Conservation (phyloP, 37 sponge, comb jelly and placozoan species). For the Beroe forskalii region DNA sequence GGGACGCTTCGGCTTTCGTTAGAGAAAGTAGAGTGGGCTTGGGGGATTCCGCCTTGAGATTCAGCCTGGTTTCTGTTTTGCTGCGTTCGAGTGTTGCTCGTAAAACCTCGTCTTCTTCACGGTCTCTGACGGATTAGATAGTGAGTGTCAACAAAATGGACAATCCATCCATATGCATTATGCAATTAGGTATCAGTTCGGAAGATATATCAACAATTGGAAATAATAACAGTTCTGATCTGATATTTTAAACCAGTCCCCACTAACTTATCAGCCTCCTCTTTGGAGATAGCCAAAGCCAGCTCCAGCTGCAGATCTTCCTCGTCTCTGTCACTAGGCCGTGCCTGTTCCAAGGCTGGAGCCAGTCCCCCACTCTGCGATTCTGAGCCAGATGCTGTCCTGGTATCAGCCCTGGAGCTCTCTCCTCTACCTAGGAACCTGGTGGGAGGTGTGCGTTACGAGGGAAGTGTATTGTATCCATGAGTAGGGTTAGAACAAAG, state of each 20-base stretch:
- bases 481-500: too few relatives aligned
- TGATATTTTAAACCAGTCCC: too few relatives aligned
- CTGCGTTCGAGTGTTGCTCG: slow-evolving; percentile 76
- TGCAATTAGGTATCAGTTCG: too few relatives aligned
- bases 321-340: slow-evolving; percentile 75
- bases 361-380: background rate
- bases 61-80: slow-evolving; percentile 68
- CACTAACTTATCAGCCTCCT: slow-evolving; percentile 84
- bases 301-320: slow-evolving; percentile 94
- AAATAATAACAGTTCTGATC: too few relatives aligned
- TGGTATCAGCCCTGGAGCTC: background rate
- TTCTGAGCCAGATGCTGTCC: background rate
- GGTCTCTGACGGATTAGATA: slow-evolving; percentile 24
- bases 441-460: background rate
- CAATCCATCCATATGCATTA: background rate
- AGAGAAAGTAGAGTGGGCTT: slow-evolving; percentile 10
- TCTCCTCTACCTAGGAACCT: slow-evolving; percentile 19
- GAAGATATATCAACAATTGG: too few relatives aligned
- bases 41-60: background rate
- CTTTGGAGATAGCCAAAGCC: slow-evolving; percentile 88
- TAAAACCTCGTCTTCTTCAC: slow-evolving; percentile 80
- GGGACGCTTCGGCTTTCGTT: background rate
- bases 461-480: too few relatives aligned
- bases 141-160: background rate
- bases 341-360: slow-evolving; percentile 75